A percentile compares a stretch with the other conserved stretches of the same genome.
phyloP scores from a whole-genome alignment of 2,888 invertebrate species.

The Cyclophora albipunctata region DNA sequence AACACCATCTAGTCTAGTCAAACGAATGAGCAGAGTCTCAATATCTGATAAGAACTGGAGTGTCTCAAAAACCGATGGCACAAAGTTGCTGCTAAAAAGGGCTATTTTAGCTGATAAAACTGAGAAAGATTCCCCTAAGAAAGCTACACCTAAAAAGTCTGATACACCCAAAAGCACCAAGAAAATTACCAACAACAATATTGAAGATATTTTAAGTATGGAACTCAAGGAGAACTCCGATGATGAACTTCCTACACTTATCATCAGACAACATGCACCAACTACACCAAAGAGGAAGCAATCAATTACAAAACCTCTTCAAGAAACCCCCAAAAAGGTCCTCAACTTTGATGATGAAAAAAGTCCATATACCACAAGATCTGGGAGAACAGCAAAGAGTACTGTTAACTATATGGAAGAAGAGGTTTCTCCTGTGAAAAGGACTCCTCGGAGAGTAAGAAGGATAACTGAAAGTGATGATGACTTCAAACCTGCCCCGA shows the following conservation, averaged over 20 bases:
- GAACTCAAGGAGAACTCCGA: slow-evolving; percentile 61
- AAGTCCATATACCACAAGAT: slow-evolving; percentile 34
- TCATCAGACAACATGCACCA: slow-evolving; percentile 49
- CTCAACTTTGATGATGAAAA: slow-evolving; percentile 47
- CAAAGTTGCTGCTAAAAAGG: slow-evolving; percentile 61
- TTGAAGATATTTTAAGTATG: slow-evolving; percentile 53
- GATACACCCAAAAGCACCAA: slow-evolving; percentile 45
- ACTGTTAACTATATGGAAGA: slow-evolving; percentile 44
- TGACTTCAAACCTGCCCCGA: slow-evolving; percentile 32
- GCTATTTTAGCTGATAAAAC: slow-evolving; percentile 61
- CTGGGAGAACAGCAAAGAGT: slow-evolving; percentile 38
- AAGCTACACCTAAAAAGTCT: slow-evolving; percentile 32
- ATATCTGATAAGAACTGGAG: slow-evolving; percentile 63
- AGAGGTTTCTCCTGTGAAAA: slow-evolving; percentile 40
- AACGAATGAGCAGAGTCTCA: slow-evolving; percentile 54
- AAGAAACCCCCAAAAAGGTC: slow-evolving; percentile 54
- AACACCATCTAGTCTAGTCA: slow-evolving; percentile 57
- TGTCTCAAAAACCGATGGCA: slow-evolving; percentile 60
- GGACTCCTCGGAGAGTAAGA: slow-evolving; percentile 37
- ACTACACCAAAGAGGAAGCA: slow-evolving; percentile 53
- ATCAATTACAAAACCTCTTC: slow-evolving; percentile 34
- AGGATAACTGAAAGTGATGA: slow-evolving; percentile 43
- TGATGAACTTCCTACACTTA: slow-evolving; percentile 59
- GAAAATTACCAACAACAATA: slow-evolving; percentile 34
- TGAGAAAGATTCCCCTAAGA: slow-evolving; percentile 53